phyloP scores from a whole-genome alignment of 1,140 invertebrate species.

The Pogonomyrmex californicus region DNA sequence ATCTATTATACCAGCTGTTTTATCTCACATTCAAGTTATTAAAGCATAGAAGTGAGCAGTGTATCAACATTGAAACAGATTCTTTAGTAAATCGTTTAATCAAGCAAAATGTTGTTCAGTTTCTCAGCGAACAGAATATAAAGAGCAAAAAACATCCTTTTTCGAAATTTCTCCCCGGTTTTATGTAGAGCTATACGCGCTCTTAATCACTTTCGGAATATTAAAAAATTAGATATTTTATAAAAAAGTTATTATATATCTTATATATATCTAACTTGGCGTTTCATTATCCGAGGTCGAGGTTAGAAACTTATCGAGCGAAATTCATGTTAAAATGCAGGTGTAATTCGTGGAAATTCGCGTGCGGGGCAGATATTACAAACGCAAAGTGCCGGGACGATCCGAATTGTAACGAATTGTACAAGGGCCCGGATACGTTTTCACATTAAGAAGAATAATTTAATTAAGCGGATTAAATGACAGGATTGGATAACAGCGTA shows the following conservation, averaged over 20 bases:
- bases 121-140: slow-evolving; percentile 1
- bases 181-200: not conserved
- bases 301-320: not conserved
- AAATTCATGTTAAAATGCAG: slow-evolving; percentile 51
- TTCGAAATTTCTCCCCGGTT: not conserved
- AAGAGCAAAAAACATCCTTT: not conserved
- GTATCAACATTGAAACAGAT: slow-evolving; percentile 19
- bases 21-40: slow-evolving; percentile 42
- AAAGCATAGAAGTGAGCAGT: not conserved
- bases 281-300: slow-evolving; percentile 15
- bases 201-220: not conserved
- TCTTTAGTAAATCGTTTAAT: slow-evolving; percentile 43
- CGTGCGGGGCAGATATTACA: slow-evolving; percentile 29
- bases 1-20: slow-evolving; percentile 10
- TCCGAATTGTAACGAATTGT: slow-evolving; percentile 25
- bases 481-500: slow-evolving; percentile 12
- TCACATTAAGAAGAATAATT: slow-evolving; percentile 47
- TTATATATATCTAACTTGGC: not conserved
- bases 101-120: slow-evolving; percentile 29
- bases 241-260: slow-evolving; percentile 26
- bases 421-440: not conserved
- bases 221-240: slow-evolving; percentile 17
- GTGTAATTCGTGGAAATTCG: slow-evolving; percentile 49
- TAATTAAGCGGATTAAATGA: slow-evolving; percentile 53
- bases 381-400: slow-evolving; percentile 8